Base-by-base conservation (phyloP, 2,797 vertebrate genomes). In the Micrastur ruficollis region DNA sequence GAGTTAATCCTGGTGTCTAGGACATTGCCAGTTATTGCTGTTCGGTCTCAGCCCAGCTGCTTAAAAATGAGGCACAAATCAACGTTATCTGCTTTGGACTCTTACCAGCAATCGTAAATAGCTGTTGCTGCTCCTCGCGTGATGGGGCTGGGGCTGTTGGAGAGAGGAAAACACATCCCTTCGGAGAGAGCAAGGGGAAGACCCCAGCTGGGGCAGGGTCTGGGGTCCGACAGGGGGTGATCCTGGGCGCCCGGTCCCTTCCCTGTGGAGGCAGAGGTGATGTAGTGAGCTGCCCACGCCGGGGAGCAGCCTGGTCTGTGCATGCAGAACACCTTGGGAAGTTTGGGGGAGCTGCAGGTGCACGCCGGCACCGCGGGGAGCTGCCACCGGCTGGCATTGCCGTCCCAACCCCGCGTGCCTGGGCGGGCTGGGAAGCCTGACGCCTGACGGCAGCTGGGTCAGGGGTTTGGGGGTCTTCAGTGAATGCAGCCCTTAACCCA, bases 1-100 rank as follows among this genome's bases (percentile, higher is more conserved):
- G 44, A 89, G 93, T 96, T 94, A 95, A 85, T 94, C 81, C 92
- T 61, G 34, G 81, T 95, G 36, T 76, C 78, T 56, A 40, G 93
- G 92, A 85, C 90, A 29, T 76, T 82, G 55, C 5, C 9, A 86
- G 86, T 91, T 92, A 71, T 40, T 96, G 90, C 90, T 93, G 82
- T 59, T 93, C 86, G n/a, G 47, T 62, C 62, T 86, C 87, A 62
- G 94, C 58, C 73, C 85, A 44, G 10, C 70, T 90, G 82, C 62
- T 81, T 79, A 59, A 90, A 94, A 94, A 38, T 26, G 44, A 74
- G 83, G 82, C 12, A 25, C 61, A 74, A 67, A 73, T 81, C 86
- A 61, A 25, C 23, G 8, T 90, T 95, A 73, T 25, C 67, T 76
- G 88, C 85, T 76, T 84, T 91, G 95, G 70, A 36, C 20, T 90